These are phyloP conservation scores for Anoura caudifer DNA, from an alignment of 2,113 vertebrate genomes.

Conservation along the genomic window DNA sequence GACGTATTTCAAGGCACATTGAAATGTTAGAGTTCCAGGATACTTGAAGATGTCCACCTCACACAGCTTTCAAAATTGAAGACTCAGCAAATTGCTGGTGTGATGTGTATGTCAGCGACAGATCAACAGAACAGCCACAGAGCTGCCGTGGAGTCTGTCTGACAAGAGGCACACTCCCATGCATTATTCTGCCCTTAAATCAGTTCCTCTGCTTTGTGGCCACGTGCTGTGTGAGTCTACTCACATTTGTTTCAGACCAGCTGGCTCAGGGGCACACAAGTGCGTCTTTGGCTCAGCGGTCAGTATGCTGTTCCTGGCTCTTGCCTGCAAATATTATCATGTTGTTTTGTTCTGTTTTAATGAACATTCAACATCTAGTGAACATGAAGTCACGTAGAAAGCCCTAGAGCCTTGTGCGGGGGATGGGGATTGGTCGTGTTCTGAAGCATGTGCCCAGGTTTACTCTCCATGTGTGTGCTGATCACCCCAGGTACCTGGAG, in stretches of 20 bases:
- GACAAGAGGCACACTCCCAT: fast-evolving
- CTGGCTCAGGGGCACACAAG: not conserved
- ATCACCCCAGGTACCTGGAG: fast-evolving
- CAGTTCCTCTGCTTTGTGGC: not conserved
- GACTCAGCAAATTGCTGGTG: not conserved
- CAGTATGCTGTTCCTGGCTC: not conserved
- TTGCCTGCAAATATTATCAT: too few relatives aligned
- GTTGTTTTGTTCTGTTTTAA: not conserved
- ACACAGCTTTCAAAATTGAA: not conserved
- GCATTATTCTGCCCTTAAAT: not conserved
- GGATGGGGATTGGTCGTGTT: not conserved
- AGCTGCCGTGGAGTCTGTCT: not conserved
- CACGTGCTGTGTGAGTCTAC: not conserved
- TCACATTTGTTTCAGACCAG: not conserved
- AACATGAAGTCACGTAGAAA: not conserved
- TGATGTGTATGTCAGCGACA: not conserved
- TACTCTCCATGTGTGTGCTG: not conserved
- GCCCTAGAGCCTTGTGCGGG: not conserved
- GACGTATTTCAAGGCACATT: fast-evolving
- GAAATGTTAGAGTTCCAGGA: not conserved
- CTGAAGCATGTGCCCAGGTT: not conserved
- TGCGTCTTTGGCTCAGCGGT: fast-evolving
- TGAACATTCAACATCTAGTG: not conserved
- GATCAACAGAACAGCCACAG: not conserved
- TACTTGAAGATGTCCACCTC: not conserved